Evolutionary conservation across 2,797 vertebrate genomes (phyloP), one percentile per base, ranked within the genome.

Genomic region (Bradypodion pumilum): DNA sequence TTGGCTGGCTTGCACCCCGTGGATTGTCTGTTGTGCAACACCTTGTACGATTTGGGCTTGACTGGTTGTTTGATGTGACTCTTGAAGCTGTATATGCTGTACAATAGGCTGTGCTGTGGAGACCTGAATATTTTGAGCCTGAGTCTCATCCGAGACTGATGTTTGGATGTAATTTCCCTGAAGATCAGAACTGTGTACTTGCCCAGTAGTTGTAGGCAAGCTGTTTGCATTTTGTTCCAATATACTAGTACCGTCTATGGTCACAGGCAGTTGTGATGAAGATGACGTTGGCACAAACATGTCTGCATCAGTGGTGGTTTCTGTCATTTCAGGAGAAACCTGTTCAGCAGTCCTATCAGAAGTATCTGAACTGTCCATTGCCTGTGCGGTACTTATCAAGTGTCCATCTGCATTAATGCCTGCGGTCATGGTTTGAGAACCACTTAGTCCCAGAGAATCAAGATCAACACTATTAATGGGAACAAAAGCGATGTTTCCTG

Each of bases 401-500:
- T 99, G 98, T 93, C 98, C 98, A 91, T 99, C 98, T 79, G 99
- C 97, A 86, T 98, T 99, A 95, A 99, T 96, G 87, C 98, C 97
- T 81, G 98, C 98, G 88, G 98, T 98, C 97, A 99, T 99, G 91
- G 98, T 97, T 96, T 99, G 98, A 95, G 98, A 98, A 95, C 96
- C 95, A 93, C 98, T 97, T 86, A 99, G 97, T 95, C 98, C 98
- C 79, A 99, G 97, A 89, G 98, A 99, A 96, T 99, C 98, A 96
- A 99, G 95, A 96, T 99, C 98, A 92, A 99, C 96, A 88, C 98
- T 99, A 94, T 99, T 99, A 93, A 99, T 98, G 94, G 99, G 98
- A 96, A 99, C 97, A 97, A 99, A 99, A 87, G 99, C 98, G 92
- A 99, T 99, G 95, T 99, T 99, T 94, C 98, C 98, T 21, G 98